Evolutionary conservation across 2,888 invertebrate species (phyloP).

Genomic region (Eremobia ochroleuca): DNA sequence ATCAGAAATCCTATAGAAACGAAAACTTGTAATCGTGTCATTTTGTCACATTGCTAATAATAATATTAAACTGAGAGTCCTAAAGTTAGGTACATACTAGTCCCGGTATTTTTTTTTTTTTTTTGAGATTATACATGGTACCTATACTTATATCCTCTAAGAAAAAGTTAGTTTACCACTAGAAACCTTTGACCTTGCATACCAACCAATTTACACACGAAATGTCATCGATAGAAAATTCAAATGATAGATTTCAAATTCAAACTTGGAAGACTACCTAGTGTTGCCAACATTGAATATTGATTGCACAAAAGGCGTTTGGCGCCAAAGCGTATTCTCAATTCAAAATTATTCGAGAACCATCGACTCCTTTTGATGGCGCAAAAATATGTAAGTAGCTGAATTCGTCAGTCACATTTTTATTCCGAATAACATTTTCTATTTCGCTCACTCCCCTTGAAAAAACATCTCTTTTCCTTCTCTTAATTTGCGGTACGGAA

Average conservation of each 20-base stretch:
- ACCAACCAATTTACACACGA: conserved; percentile 68
- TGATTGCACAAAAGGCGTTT: conserved; percentile 91
- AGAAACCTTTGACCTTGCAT: conserved; percentile 14
- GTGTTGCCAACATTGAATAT: conserved; percentile 90
- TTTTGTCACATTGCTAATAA: neutral
- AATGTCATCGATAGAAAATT: conserved; percentile 82
- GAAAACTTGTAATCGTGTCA: neutral
- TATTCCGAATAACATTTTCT: conserved; percentile 79
- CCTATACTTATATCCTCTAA: neutral
- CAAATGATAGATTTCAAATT: conserved; percentile 86
- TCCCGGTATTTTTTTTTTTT: too few species aligned
- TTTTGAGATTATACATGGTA: neutral
- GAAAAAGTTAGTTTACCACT: neutral
- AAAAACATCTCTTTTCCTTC: conserved; percentile 68
- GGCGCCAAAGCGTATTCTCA: conserved; percentile 90
- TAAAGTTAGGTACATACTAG: neutral
- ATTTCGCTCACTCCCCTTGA: conserved; percentile 69
- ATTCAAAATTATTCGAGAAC: conserved; percentile 90
- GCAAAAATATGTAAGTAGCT: conserved; percentile 91
- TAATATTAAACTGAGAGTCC: neutral
- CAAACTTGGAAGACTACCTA: conserved; percentile 79
- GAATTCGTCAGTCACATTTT: conserved; percentile 88
- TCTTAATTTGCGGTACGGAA: conserved; percentile 86
- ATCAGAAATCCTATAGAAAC: neutral
- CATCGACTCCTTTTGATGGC: conserved; percentile 89